Percentiles rank a stretch among this genome's conserved stretches.
These are phyloP conservation scores for Amniataba percoides DNA, from an alignment of 2,797 vertebrate species.

Conservation along the genomic window DNA sequence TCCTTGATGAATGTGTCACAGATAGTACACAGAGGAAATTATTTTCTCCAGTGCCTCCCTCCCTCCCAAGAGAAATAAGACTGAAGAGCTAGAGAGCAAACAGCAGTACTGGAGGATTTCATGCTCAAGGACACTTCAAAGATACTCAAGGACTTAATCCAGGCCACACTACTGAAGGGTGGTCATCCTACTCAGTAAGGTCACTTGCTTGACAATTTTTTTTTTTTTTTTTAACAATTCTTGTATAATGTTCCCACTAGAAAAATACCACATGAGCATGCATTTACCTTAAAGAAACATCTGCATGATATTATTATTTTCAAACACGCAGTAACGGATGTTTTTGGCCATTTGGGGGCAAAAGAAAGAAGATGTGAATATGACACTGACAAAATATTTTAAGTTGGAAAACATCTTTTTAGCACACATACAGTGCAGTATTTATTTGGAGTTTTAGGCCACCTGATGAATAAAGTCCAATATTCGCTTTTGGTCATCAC, in stretches of 20 bases:
- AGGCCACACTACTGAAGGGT: not conserved
- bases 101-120: not conserved
- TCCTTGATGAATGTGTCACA: not conserved
- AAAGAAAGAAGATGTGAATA: not conserved
- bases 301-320: not conserved
- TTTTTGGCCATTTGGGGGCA: not conserved
- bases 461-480: not conserved
- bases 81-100: not conserved
- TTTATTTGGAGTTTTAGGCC: not conserved
- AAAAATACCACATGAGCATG: not conserved
- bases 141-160: not conserved
- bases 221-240: not conserved
- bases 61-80: not conserved
- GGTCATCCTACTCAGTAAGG: not conserved
- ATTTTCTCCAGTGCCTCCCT: not conserved
- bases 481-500: not conserved
- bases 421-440: not conserved
- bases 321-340: not conserved
- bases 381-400: not conserved
- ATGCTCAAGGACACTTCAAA: conserved; percentile 15
- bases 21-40: not conserved
- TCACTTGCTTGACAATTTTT: not conserved
- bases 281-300: not conserved
- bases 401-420: not conserved
- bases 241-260: not conserved